Base-by-base conservation (phyloP, 2,888 invertebrate species). In the Gerris lacustris region DNA sequence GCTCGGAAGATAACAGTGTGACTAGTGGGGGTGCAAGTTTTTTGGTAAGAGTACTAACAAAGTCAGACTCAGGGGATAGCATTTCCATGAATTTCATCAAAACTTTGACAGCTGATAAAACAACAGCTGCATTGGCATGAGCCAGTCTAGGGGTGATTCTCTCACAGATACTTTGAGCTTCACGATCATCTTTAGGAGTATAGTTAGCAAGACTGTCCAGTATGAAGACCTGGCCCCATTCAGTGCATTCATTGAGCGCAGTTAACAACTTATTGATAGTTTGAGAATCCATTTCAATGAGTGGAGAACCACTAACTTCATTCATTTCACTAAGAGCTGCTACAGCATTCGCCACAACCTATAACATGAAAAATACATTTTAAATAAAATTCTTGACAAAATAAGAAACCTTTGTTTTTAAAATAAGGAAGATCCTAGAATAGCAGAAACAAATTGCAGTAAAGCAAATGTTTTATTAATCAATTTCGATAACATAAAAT, bases 141-240 rank as follows among this genome's bases (percentile, higher is more conserved):
- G 99, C 98, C 73, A 99, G 84, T 18, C 98, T 85, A 2, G 98
- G 98, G 4, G 97, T 96, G 77, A 99, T 97, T 71, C 98, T 85
- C 84, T 98, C 97, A 80, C 96, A 96, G 77, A 98, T 96, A 76
- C 84, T 97, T 82, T 99, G 98, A 2, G 98, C 98, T 81, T 99
- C 98, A 67, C 97, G 86, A 76, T 98, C 94, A 82, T 99, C 98
- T 76, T 94, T 89, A 0, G 99, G 98, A 67, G 90, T 90, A 82
- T 98, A 99, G 84, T 97, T 98, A 31, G 97, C 94, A 73, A 99
- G 83, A 0, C 97, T 95, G 82, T 99, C 99, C 77, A 99, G 83
- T 76, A 99, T 99, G 82, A 99, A 99, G 72, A 98, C 96, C 82
- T 98, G 97, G 0, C 95, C 96, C 96, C 96, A 96, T 81, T 99